Percentiles rank a stretch among this genome's conserved stretches.
Evolutionary conservation across 2,797 vertebrate species (phyloP).

Genomic region (Sebastes variabilis): DNA sequence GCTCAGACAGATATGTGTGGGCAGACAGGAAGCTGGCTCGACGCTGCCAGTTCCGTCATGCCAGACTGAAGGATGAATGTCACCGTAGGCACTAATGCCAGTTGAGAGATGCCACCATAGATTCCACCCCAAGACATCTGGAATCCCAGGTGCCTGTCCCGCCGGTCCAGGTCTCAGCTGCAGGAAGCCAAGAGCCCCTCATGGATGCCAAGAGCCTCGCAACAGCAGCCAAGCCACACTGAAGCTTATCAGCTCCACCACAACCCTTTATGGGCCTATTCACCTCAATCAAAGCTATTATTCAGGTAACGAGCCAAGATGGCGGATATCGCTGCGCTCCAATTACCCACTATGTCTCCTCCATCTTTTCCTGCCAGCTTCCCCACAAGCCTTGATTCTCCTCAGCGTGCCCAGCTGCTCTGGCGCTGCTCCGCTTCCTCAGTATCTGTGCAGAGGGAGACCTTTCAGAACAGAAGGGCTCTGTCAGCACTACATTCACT

Average conservation of each 20-base stretch:
- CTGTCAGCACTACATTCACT: conserved; percentile 48
- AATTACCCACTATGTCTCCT: conserved; percentile 67
- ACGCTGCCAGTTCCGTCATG: conserved; percentile 34
- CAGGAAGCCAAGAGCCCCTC: conserved; percentile 72
- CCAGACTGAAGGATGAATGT: conserved; percentile 74
- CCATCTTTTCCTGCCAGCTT: conserved; percentile 69
- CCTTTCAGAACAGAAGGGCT: conserved; percentile 67
- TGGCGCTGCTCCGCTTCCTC: conserved; percentile 63
- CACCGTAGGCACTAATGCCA: conserved; percentile 62
- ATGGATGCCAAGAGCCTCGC: conserved; percentile 54
- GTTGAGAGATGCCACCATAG: conserved; percentile 69
- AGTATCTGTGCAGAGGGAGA: conserved; percentile 45
- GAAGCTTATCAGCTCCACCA: conserved; percentile 73
- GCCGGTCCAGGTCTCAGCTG: conserved; percentile 74
- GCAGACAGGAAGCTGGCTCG: conserved; percentile 69
- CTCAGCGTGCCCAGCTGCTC: conserved; percentile 75
- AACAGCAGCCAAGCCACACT: conserved; percentile 56
- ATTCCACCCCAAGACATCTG: conserved; percentile 78
- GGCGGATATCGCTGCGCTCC: conserved; percentile 71
- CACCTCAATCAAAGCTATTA: conserved; percentile 80
- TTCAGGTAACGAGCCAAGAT: conserved; percentile 78
- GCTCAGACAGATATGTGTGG: conserved; percentile 58
- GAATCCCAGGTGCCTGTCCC: conserved; percentile 78
- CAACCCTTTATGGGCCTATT: conserved; percentile 75
- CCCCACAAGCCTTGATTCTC: conserved; percentile 75